Evolutionary conservation across 2,888 invertebrate species (phyloP).

Genomic region (Blera fallax): DNA sequence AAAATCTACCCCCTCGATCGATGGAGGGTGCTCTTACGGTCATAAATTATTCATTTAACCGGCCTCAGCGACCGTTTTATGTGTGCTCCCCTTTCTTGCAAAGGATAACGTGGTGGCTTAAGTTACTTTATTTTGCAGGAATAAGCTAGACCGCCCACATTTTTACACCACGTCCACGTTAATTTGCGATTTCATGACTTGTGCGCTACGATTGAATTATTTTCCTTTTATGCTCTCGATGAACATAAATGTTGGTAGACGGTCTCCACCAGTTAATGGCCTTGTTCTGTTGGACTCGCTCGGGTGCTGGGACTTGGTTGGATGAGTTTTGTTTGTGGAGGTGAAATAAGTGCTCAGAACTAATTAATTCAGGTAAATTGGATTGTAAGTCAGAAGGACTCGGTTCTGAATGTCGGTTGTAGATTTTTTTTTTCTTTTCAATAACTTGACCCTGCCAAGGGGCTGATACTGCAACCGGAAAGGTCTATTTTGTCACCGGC

Average conservation of each 20-base stretch:
- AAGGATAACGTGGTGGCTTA: background rate
- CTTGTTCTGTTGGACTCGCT: conserved; percentile 15
- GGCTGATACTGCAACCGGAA: no score
- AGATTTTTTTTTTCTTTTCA: no score
- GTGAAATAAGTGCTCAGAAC: no score
- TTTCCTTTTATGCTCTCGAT: background rate
- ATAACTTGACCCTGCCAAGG: no score
- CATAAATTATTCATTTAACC: conserved; percentile 65
- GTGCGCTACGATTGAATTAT: conserved; percentile 28
- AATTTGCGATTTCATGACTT: conserved; percentile 46
- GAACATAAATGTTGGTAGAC: background rate
- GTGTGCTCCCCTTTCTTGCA: background rate
- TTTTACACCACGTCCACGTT: conserved; percentile 24
- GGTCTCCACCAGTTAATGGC: background rate
- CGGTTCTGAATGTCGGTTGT: background rate
- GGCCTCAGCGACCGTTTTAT: background rate
- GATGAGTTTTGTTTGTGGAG: background rate
- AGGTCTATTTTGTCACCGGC: no score
- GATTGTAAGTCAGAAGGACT: background rate
- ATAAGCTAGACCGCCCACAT: background rate
- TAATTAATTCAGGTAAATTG: background rate
- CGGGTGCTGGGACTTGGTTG: background rate
- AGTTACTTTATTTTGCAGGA: background rate
- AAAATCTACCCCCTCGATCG: conserved; percentile 16
- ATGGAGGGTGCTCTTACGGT: conserved; percentile 24